Conservation (phyloP, 2,113 vertebrate species). For the Copsychus sechellarum region DNA sequence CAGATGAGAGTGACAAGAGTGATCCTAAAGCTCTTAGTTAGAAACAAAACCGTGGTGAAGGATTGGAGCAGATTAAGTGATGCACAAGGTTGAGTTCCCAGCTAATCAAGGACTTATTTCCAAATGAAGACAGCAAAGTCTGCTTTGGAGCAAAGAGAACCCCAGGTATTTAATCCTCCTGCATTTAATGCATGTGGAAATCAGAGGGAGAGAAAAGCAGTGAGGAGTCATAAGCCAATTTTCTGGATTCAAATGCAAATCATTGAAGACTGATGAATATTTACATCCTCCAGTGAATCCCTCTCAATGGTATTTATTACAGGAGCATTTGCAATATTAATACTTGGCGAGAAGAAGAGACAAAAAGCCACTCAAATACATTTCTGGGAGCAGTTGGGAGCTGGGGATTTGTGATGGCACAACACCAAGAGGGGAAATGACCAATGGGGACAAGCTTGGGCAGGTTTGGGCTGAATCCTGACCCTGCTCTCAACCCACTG, state of each 20-base stretch:
- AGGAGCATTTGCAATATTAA: slow-evolving; percentile 23
- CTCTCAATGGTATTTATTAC: slow-evolving; percentile 1
- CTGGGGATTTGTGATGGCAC: background rate
- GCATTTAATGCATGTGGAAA: slow-evolving; percentile 23
- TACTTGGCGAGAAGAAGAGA: background rate
- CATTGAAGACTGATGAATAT: slow-evolving; percentile 56
- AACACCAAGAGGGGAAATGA: background rate
- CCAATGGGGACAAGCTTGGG: background rate
- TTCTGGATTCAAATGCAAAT: slow-evolving; percentile 67
- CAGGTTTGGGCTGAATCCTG: background rate
- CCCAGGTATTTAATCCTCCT: slow-evolving; percentile 38
- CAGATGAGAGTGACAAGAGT: background rate
- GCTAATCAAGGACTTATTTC: slow-evolving; percentile 24
- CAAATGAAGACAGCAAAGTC: slow-evolving; percentile 31
- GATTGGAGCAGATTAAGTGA: slow-evolving; percentile 14
- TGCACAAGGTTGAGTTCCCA: background rate
- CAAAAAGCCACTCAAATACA: background rate
- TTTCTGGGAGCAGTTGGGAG: background rate
- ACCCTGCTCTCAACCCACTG: background rate
- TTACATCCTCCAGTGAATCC: slow-evolving; percentile 30
- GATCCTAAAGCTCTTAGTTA: background rate
- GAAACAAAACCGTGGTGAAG: background rate
- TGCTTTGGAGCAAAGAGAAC: slow-evolving; percentile 24
- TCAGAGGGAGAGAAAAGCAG: slow-evolving; percentile 40
- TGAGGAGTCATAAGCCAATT: slow-evolving; percentile 46